Conservation (phyloP, 2,797 vertebrate genomes). For the Myotis myotis region DNA sequence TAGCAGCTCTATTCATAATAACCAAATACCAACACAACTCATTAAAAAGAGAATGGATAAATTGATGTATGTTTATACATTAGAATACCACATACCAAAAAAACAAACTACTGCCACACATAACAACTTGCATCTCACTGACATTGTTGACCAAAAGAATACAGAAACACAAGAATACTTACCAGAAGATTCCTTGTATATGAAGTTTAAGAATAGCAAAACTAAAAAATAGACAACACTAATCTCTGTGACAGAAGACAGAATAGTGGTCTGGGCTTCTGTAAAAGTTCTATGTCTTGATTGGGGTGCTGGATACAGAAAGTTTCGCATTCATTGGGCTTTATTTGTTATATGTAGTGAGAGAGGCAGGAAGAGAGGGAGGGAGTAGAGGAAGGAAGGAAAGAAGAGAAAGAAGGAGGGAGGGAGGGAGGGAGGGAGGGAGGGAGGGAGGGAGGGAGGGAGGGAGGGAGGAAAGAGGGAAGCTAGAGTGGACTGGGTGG, state of each 20-base stretch:
- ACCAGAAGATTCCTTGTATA: neutral
- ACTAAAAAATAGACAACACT: neutral
- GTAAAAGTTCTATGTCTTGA: neutral
- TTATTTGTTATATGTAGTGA: neutral
- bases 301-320: neutral
- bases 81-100: neutral
- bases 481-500: no score
- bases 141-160: neutral
- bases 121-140: neutral
- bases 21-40: neutral
- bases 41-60: neutral
- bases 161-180: neutral
- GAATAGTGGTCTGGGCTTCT: neutral
- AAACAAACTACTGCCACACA: neutral
- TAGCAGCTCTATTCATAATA: neutral
- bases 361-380: neutral
- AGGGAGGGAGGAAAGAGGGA: neutral
- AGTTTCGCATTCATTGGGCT: neutral
- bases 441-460: neutral
- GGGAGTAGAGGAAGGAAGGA: fast-evolving
- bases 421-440: fast-evolving
- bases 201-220: neutral
- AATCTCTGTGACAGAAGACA: neutral
- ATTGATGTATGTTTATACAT: neutral
- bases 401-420: neutral